Conservation (phyloP, 2,797 vertebrate species). For the Diplodus puntazzo region DNA sequence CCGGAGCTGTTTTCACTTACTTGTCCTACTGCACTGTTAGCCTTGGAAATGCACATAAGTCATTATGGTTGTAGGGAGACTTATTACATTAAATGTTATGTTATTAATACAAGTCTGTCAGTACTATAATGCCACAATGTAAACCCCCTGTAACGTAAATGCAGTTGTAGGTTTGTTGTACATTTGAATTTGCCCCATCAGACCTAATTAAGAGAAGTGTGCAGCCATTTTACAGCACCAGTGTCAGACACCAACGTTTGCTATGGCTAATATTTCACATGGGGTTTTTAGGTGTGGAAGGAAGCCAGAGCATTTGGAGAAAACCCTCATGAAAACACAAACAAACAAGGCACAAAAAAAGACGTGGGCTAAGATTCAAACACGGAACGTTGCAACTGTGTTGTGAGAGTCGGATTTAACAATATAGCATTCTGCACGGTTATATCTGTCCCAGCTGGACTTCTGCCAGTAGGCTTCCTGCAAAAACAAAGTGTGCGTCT, state of each 20-base stretch:
- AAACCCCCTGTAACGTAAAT: background rate
- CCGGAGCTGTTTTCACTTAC: background rate
- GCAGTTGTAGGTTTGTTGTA: background rate
- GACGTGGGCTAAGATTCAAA: background rate
- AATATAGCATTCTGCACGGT: background rate
- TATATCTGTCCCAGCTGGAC: background rate
- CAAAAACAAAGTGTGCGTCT: too few relatives aligned
- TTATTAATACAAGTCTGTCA: constrained; percentile 2
- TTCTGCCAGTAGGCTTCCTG: too few relatives aligned
- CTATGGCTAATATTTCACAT: background rate
- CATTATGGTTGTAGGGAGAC: constrained; percentile 1
- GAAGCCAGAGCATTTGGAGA: background rate
- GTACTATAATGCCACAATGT: background rate
- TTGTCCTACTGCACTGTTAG: background rate
- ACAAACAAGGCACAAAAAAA: background rate
- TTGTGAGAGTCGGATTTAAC: too few relatives aligned
- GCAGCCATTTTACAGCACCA: background rate
- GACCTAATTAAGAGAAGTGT: constrained; percentile 1
- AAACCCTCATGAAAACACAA: background rate
- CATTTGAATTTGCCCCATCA: constrained; percentile 11
- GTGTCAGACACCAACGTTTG: background rate
- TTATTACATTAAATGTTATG: constrained; percentile 7
- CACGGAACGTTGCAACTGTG: background rate
- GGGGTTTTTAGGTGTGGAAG: background rate
- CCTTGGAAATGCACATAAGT: background rate